Base-by-base conservation (phyloP, 2,113 vertebrate genomes). In the Phalacrocorax aristotelis region DNA sequence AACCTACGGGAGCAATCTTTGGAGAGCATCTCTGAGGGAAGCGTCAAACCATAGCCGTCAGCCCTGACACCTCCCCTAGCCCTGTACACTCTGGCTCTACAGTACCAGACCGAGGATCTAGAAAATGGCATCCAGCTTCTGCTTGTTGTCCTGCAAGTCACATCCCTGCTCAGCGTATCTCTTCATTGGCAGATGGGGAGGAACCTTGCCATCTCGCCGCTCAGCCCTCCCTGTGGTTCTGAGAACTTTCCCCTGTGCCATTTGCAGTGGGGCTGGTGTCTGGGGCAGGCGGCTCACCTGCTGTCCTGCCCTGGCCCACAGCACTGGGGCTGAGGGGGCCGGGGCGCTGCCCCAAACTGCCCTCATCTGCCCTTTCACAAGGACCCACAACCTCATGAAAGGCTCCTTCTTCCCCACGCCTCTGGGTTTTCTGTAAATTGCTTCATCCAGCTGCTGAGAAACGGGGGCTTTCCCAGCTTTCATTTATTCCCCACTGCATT, bases 381-480 rank as follows among this genome's bases (percentile, higher is more conserved):
- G 49, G 62, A 80, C 40, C 57, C 0, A 4, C 32, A 91, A 36
- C 81, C 74, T 80, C 93, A 89, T 66, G 82, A 96, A 96, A 94
- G 68, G 62, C 49, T 87, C 26, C 82, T 54, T 72, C 85, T 74
- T 77, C 55, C 42, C 54, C 11, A 7, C 0, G 16, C 89, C 93
- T 87, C 66, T 74, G n/a, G 92, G 85, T 72, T 62, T 58, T 65
- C 94, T 52, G 84, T 51, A 91, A 95, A 95, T 90, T 90, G 93
- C 84, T 29, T 94, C 85, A 90, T 74, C 85, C 87, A 91, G 85
- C 81, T 94, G 78, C 89, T 87, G 78, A 71, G 77, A 95, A 90
- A 68, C 90, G 78, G 94, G 96, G 97, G 94, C 54, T 95, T 97
- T 97, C 96, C 97, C 97, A 95, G 77, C 62, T 87, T 82, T 95